Base-by-base conservation (phyloP, 2,797 vertebrate species). In the Enoplosus armatus region DNA sequence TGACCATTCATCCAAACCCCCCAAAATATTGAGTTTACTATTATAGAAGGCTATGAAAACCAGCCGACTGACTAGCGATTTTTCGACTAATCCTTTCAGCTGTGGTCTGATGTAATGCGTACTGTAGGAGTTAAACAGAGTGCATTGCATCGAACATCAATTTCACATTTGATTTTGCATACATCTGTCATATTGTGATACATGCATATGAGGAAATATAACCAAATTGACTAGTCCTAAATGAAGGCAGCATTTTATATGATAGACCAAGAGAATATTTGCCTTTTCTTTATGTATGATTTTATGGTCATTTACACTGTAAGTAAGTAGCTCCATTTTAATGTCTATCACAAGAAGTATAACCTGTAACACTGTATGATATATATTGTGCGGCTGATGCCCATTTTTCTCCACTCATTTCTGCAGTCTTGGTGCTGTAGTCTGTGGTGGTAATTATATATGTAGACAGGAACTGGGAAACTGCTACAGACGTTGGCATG, bases 391-490 rank as follows among this genome's bases (percentile, higher is more conserved):
- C 31, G 29, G 56, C 39, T 61, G 60, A 62, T 71, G 60, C 54
- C 22, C 29, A 8, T 51, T 79, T n/a, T 72, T 47, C 51, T 78
- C 45, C 24, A 15, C 82, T 87, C 59, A 39, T 83, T 85, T 80
- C 80, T 85, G 75, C 73, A 55, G 79, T 47, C 80, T 80, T 18
- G 8, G 33, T 75, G 81, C 84, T 63, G 69, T 86, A 79, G 82
- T 87, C 79, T 80, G 78, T 51, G 91, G 31, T 61, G 37, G 78
- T 93, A 90, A 92, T 93, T 91, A 92, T 90, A 89, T 55, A 91
- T 88, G 91, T 89, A 89, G 90, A 91, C 88, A 87, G 93, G 89
- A 94, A 90, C 87, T 82, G 87, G 83, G 84, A 79, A 91, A 90
- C 85, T 83, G 88, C 91, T 85, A 87, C 82, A 91, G 91, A 93